Evolutionary conservation across 2,888 invertebrate species (phyloP).

Genomic region (Bombylius major): DNA sequence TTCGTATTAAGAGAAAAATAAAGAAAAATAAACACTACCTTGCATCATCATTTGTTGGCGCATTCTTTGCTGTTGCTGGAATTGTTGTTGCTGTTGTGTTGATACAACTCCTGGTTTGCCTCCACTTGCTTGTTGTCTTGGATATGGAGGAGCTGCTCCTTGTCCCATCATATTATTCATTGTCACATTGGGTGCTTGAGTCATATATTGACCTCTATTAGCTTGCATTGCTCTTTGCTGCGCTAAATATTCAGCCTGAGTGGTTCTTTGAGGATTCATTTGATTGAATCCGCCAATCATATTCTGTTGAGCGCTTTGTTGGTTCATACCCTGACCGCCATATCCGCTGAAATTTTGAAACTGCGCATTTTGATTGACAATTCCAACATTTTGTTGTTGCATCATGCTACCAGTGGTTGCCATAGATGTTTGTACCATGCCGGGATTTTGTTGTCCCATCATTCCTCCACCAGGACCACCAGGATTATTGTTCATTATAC

Average conservation of each 20-base stretch:
- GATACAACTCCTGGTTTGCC: constrained; percentile 30
- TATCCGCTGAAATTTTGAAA: constrained; percentile 51
- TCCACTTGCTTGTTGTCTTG: constrained; percentile 40
- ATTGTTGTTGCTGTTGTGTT: constrained; percentile 27
- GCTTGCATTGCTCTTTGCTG: constrained; percentile 27
- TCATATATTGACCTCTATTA: constrained; percentile 34
- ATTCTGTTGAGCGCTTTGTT: constrained; percentile 32
- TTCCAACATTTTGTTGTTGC: constrained; percentile 26
- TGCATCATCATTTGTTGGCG: constrained; percentile 57
- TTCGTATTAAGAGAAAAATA: constrained; percentile 4
- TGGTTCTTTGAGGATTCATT: constrained; percentile 30
- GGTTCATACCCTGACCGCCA: constrained; percentile 39
- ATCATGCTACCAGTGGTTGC: constrained; percentile 24
- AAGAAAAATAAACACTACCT: constrained; percentile 23
- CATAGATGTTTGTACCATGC: constrained; percentile 18
- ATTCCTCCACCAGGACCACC: constrained; percentile 16
- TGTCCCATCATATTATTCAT: constrained; percentile 49
- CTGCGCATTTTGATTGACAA: constrained; percentile 32
- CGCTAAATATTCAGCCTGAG: constrained; percentile 31
- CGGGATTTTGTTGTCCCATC: constrained; percentile 20
- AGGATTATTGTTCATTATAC: constrained; percentile 25
- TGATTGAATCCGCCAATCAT: constrained; percentile 35
- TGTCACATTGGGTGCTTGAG: constrained; percentile 70
- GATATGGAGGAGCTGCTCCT: constrained; percentile 69
- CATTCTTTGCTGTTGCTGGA: constrained; percentile 46